phyloP scores from a whole-genome alignment of 2,797 vertebrate species.

The Rhinatrema bivittatum region DNA sequence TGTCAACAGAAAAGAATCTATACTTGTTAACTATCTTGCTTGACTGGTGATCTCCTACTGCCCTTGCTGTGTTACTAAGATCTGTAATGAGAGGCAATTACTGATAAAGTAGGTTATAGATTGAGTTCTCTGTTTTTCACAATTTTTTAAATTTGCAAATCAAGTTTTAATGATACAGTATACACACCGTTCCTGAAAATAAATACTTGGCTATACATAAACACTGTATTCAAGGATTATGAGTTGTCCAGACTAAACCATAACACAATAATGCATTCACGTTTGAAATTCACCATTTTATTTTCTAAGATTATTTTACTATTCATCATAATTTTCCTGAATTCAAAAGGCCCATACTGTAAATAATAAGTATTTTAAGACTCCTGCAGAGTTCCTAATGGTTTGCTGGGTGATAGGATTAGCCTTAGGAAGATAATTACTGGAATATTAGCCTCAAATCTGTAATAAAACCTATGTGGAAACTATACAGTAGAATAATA shows the following conservation, averaged over 20 bases:
- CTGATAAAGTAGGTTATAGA: no score
- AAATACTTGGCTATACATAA: slow-evolving; percentile 14
- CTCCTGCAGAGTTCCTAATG: slow-evolving; percentile 15
- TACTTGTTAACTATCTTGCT: no score
- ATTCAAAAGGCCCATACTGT: slow-evolving; percentile 1
- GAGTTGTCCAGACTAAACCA: slow-evolving; percentile 15
- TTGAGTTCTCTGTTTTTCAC: no score
- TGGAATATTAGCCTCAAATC: slow-evolving; percentile 20
- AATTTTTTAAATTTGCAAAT: no score
- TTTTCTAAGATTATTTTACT: not conserved
- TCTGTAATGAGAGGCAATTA: no score
- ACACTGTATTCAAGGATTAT: slow-evolving; percentile 24
- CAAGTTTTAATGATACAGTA: no score
- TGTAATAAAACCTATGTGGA: slow-evolving; percentile 26
- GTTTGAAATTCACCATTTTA: slow-evolving; percentile 1
- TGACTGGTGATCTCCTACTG: no score
- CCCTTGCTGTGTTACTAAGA: no score
- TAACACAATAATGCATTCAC: not conserved
- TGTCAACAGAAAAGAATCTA: no score
- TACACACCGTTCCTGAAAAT: not conserved
- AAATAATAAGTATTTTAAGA: slow-evolving; percentile 32
- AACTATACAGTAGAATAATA: slow-evolving; percentile 4
- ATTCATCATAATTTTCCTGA: slow-evolving; percentile 1
- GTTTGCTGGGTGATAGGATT: slow-evolving; percentile 28
- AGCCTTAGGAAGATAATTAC: slow-evolving; percentile 41